Evolutionary conservation across 2,888 invertebrate genomes (phyloP).

Genomic region (Automeris io): DNA sequence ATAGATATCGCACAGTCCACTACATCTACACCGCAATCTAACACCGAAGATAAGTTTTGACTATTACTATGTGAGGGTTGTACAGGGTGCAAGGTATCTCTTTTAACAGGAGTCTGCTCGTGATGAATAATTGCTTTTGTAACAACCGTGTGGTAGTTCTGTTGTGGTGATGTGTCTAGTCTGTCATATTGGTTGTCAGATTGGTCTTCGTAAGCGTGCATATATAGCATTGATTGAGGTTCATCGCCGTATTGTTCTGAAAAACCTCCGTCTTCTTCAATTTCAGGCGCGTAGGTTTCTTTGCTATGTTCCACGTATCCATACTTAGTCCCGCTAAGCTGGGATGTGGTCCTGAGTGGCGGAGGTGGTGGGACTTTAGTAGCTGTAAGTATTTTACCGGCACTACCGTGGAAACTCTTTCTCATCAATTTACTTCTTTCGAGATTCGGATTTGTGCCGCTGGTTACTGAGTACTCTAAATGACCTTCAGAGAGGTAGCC

Average conservation of each 20-base stretch:
- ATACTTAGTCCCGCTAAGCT: slow-evolving; percentile 84
- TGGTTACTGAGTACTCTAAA: slow-evolving; percentile 83
- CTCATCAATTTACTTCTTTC: slow-evolving; percentile 92
- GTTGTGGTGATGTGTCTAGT: slow-evolving; percentile 56
- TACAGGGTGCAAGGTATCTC: slow-evolving; percentile 45
- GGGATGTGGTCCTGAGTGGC: slow-evolving; percentile 90
- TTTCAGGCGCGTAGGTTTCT: slow-evolving; percentile 58
- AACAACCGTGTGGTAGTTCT: slow-evolving; percentile 82
- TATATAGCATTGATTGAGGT: slow-evolving; percentile 79
- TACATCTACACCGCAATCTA: slow-evolving; percentile 78
- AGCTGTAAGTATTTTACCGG: slow-evolving; percentile 86
- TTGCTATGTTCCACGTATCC: slow-evolving; percentile 71
- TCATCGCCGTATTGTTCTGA: slow-evolving; percentile 74
- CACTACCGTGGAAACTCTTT: slow-evolving; percentile 92
- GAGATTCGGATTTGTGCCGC: slow-evolving; percentile 86
- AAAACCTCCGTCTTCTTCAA: slow-evolving; percentile 67
- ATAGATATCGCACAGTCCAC: slow-evolving; percentile 77
- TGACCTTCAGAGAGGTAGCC: slow-evolving; percentile 93
- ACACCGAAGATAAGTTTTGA: slow-evolving; percentile 56
- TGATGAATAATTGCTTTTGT: slow-evolving; percentile 92
- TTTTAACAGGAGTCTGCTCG: slow-evolving; percentile 83
- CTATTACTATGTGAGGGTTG: slow-evolving; percentile 44
- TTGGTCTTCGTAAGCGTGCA: slow-evolving; percentile 74
- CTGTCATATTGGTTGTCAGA: slow-evolving; percentile 53
- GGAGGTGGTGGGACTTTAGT: slow-evolving; percentile 92